Percentiles rank a stretch among this genome's conserved stretches.
Conservation (phyloP, 2,888 invertebrate species). For the Thyatira batis region DNA sequence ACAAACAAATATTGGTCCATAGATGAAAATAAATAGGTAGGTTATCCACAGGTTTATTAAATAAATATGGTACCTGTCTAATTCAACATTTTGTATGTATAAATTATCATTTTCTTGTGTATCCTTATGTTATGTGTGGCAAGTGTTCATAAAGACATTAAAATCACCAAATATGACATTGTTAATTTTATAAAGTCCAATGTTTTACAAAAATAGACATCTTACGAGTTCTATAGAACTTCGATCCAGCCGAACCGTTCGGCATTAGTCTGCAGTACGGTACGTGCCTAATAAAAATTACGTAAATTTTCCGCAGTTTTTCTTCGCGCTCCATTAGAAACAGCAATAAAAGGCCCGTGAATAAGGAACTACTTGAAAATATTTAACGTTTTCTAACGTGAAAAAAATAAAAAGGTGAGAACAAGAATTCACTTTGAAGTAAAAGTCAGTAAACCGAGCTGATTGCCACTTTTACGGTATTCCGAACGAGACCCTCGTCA, state of each 20-base stretch:
- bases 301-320: constrained; percentile 14
- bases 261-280: constrained; percentile 8
- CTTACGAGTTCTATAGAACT: not conserved
- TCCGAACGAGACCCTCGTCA: constrained; percentile 68
- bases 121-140: no score
- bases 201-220: not conserved
- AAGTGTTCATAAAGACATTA: not conserved
- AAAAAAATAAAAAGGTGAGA: constrained; percentile 44
- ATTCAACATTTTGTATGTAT: no score
- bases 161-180: not conserved
- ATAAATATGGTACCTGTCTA: no score
- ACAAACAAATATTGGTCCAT: no score
- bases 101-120: no score
- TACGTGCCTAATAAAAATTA: constrained; percentile 15
- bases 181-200: not conserved
- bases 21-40: no score
- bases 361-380: constrained; percentile 45
- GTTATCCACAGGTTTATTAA: no score
- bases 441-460: constrained; percentile 64
- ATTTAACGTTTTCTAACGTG: constrained; percentile 43
- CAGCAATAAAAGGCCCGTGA: constrained; percentile 33
- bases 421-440: constrained; percentile 63
- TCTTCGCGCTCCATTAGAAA: constrained; percentile 28
- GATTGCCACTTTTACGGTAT: constrained; percentile 72
- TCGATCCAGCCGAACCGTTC: not conserved